Evolutionary conservation across 2,888 invertebrate genomes (phyloP), one percentile per base, ranked within the genome.

Genomic region (Blastobasis lacticolella): DNA sequence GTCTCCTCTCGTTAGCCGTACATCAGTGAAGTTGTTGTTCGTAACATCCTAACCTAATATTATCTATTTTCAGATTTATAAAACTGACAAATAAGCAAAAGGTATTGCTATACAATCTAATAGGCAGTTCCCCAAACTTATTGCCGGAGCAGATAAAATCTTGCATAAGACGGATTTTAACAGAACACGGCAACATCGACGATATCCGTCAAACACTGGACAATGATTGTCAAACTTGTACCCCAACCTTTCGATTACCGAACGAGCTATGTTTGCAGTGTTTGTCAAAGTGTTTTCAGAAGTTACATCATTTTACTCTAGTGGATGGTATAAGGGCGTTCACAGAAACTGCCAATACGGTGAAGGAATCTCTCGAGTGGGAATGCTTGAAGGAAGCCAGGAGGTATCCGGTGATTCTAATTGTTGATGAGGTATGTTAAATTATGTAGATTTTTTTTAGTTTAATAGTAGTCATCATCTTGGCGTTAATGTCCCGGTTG

Each of bases 401-500:
- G 54, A 77, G 91, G 48, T 86, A 91, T 75, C 91, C 92, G 0
- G 86, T 93, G 47, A 86, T 94, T 62, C 74, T 94, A 55, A 90
- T 93, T 59, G 76, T 93, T n/a, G 93, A 93, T 76, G 93, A 93
- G 78, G 93, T 93, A 53, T 62, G 64, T 59, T 23, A 23, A 23
- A 23, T 23, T 23, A 23, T 23, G 3, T 23, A 3, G 23, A 23
- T n/a, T n/a, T n/a, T n/a, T n/a, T n/a, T n/a, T n/a, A n/a, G n/a
- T n/a, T n/a, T n/a, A n/a, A n/a, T n/a, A n/a, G n/a, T n/a, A n/a
- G n/a, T n/a, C n/a, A n/a, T n/a, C n/a, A n/a, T n/a, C n/a, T n/a
- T n/a, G n/a, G n/a, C n/a, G n/a, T n/a, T n/a, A n/a, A n/a, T n/a
- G n/a, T n/a, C n/a, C n/a, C n/a, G n/a, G n/a, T n/a, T n/a, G n/a